A percentile compares a stretch with the other conserved stretches of the same genome.
Conservation (phyloP, 2,797 vertebrate species). For the Tiaroga cobitis region DNA sequence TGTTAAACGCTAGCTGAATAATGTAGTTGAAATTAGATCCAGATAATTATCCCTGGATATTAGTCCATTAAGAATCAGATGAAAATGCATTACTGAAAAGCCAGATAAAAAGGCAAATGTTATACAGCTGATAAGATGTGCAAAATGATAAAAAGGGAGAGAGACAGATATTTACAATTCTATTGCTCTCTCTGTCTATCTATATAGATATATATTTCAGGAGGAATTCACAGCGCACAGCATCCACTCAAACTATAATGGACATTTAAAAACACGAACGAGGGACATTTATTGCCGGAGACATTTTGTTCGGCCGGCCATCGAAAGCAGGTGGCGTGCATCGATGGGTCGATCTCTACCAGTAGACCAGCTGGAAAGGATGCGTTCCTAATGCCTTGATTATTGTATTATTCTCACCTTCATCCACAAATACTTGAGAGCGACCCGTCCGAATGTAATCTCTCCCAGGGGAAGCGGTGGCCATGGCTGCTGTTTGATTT, state of each 20-base stretch:
- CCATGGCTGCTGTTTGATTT: conserved; percentile 73
- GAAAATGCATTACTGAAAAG: conserved; percentile 41
- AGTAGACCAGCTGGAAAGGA: conserved; percentile 49
- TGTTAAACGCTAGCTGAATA: conserved; percentile 46
- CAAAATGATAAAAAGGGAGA: neutral
- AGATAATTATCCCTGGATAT: conserved; percentile 52
- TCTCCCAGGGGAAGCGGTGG: conserved; percentile 67
- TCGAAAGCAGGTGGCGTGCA: neutral
- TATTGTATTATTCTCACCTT: conserved; percentile 73
- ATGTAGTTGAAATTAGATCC: conserved; percentile 48
- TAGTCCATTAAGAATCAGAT: conserved; percentile 45
- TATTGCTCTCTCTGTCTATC: no score
- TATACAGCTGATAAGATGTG: conserved; percentile 34
- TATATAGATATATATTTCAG: conserved; percentile 21
- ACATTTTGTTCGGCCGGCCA: neutral
- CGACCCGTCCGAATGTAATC: conserved; percentile 72
- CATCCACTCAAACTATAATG: neutral
- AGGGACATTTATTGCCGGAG: conserved; percentile 19
- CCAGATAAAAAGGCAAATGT: conserved; percentile 25
- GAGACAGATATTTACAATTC: no score
- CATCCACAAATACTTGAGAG: conserved; percentile 68
- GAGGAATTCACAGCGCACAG: neutral
- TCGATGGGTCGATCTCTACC: neutral
- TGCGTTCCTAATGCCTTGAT: conserved; percentile 56
- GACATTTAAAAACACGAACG: conserved; percentile 11